Evolutionary conservation across 64 coral and sea anemone genomes (phyloP), one percentile per base, ranked within the genome.

Genomic region (Dendronephthya gigantea): DNA sequence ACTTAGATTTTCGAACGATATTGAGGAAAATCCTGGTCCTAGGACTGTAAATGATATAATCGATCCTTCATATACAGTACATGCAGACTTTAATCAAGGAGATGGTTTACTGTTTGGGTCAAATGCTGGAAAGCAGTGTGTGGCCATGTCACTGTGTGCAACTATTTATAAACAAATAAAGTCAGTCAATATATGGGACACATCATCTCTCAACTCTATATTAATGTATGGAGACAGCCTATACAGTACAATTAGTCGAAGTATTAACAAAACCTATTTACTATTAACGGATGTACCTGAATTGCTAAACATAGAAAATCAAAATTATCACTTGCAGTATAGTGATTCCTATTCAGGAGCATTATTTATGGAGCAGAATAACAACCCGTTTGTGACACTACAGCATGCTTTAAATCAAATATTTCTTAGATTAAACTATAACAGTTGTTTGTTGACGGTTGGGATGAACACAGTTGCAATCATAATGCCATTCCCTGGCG

Each of bases 121-220:
- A n/a, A 8, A 70, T 70, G 17, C 66, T 25, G 66, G 66, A 9
- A 70, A 70, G 25, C 66, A 70, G 66, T 70, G 66, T 70, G 66
- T 70, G 25, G 66, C 66, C 29, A 70, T 70, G 66, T 70, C 66
- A n/a, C 23, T 70, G 66, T 25, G 19, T 31, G 17, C 66, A 7
- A 70, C 25, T 70, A n/a, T 70, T 9, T 70, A 70, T 31, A 70
- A 31, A 19, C 6, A 70, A 70, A 9, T 70, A 8, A 25, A 25
- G 66, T 70, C 66, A 70, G 66, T 70, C 66, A 70, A 70, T n/a
- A 70, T 70, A 9, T 70, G 66, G 66, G 66, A 70, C 66, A 70
- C 6, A 31, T 70, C 66, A 70, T 6, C 23, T 9, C 8, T 70
- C 9, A 70, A 70, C 29, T 8, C 8, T 9, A 70, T 70, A 9